These are phyloP conservation scores for Clarias batrachus DNA, from an alignment of 2,113 vertebrate genomes.

Conservation along the genomic window DNA sequence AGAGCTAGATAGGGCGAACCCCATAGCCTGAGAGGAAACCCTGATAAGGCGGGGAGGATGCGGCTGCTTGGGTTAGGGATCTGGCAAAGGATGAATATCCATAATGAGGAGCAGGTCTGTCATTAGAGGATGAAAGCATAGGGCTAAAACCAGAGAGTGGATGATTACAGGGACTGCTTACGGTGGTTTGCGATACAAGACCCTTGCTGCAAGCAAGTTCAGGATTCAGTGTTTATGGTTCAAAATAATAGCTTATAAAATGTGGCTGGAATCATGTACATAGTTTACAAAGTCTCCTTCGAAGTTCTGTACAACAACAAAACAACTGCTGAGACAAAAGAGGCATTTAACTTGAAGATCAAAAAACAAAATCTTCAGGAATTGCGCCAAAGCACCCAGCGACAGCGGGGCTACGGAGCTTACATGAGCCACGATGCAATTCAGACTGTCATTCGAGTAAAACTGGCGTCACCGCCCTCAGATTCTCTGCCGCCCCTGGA, in stretches of 20 bases:
- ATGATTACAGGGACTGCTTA: conserved; percentile 43
- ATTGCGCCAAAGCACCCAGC: neutral
- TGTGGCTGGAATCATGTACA: conserved; percentile 35
- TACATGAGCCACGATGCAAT: neutral
- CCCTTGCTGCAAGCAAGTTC: conserved; percentile 33
- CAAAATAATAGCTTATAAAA: conserved; percentile 41
- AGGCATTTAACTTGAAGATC: conserved; percentile 12
- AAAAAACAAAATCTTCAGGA: conserved; percentile 16
- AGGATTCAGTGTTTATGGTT: conserved; percentile 41
- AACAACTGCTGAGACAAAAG: conserved; percentile 21
- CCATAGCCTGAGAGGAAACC: conserved; percentile 26
- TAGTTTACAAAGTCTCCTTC: conserved; percentile 24
- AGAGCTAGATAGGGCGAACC: conserved; percentile 12
- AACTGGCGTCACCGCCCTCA: conserved; percentile 3
- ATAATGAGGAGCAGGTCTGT: conserved; percentile 57
- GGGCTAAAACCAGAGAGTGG: conserved; percentile 44
- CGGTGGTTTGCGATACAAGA: conserved; percentile 35
- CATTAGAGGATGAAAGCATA: conserved; percentile 57
- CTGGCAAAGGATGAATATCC: conserved; percentile 46
- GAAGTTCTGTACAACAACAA: conserved; percentile 34
- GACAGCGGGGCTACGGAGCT: neutral
- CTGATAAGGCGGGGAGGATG: conserved; percentile 26
- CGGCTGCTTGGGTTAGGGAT: conserved; percentile 42
- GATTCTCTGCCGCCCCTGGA: neutral
- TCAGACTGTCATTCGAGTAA: conserved; percentile 3